phyloP scores from a whole-genome alignment of 2,888 invertebrate genomes.

The Gasteruption jaculator region DNA sequence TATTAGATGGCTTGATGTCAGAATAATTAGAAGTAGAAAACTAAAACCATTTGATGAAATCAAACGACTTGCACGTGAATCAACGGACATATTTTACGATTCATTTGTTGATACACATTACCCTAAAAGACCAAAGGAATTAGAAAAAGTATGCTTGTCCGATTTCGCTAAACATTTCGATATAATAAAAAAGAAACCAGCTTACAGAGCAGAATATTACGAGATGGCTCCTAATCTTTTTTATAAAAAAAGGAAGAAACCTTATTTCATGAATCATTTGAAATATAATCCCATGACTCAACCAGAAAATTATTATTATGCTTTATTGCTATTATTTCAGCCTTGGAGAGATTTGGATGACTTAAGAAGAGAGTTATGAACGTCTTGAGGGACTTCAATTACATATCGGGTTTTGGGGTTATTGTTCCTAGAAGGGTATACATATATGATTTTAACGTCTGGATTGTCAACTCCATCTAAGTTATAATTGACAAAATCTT shows the following conservation, averaged over 20 bases:
- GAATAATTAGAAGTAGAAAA: slow-evolving; percentile 18
- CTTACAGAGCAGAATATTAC: slow-evolving; percentile 15
- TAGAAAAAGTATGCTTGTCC: slow-evolving; percentile 25
- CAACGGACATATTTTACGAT: slow-evolving; percentile 31
- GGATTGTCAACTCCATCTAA: too few species aligned
- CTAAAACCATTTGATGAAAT: slow-evolving; percentile 18
- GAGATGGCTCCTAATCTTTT: slow-evolving; percentile 16
- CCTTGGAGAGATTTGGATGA: slow-evolving; percentile 23
- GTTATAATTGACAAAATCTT: too few species aligned
- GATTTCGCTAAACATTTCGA: slow-evolving; percentile 29
- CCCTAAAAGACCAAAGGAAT: slow-evolving; percentile 30
- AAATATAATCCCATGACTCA: neutral
- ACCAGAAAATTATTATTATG: slow-evolving; percentile 26
- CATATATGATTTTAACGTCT: too few species aligned
- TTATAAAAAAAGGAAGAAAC: slow-evolving; percentile 24
- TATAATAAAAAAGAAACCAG: slow-evolving; percentile 14
- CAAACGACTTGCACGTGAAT: slow-evolving; percentile 19
- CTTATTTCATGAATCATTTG: slow-evolving; percentile 16
- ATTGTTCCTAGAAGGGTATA: too few species aligned
- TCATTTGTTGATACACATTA: slow-evolving; percentile 33
- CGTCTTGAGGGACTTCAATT: too few species aligned
- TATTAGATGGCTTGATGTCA: slow-evolving; percentile 37
- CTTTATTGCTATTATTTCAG: slow-evolving; percentile 27
- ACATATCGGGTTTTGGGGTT: too few species aligned
- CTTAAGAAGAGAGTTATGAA: too few species aligned